Evolutionary conservation across 2,113 vertebrate genomes (phyloP).

Genomic region (Laticauda colubrina): DNA sequence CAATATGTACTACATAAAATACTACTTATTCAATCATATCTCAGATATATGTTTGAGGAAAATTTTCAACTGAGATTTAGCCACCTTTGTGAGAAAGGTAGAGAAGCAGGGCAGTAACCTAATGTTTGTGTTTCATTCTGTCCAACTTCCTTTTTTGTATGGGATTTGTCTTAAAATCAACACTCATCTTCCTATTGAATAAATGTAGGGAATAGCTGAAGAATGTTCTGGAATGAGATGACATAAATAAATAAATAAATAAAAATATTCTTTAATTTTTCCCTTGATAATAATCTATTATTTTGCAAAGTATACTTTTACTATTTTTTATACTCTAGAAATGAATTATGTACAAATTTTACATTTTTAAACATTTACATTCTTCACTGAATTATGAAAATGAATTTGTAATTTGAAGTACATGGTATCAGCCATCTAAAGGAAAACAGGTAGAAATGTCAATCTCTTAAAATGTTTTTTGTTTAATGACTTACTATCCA

Average conservation of each 20-base stretch:
- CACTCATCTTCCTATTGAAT: neutral
- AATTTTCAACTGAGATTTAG: neutral
- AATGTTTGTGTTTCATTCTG: neutral
- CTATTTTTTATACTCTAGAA: neutral
- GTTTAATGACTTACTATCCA: slow-evolving; percentile 27
- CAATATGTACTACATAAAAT: neutral
- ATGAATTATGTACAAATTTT: neutral
- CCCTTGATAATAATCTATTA: neutral
- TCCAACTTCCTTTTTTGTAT: neutral
- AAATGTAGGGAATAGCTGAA: neutral
- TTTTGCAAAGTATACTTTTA: neutral
- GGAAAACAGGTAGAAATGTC: neutral
- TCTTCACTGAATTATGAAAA: neutral
- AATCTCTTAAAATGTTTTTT: neutral
- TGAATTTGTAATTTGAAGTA: neutral
- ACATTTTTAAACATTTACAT: neutral
- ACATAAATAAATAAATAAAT: neutral
- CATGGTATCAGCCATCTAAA: neutral
- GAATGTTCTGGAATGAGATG: neutral
- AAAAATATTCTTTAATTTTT: neutral
- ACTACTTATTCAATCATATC: neutral
- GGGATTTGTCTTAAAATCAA: neutral
- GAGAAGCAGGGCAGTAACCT: neutral
- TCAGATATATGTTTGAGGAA: neutral
- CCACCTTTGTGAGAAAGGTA: neutral